phyloP scores from a whole-genome alignment of 2,888 invertebrate species.

The Baronia brevicornis region DNA sequence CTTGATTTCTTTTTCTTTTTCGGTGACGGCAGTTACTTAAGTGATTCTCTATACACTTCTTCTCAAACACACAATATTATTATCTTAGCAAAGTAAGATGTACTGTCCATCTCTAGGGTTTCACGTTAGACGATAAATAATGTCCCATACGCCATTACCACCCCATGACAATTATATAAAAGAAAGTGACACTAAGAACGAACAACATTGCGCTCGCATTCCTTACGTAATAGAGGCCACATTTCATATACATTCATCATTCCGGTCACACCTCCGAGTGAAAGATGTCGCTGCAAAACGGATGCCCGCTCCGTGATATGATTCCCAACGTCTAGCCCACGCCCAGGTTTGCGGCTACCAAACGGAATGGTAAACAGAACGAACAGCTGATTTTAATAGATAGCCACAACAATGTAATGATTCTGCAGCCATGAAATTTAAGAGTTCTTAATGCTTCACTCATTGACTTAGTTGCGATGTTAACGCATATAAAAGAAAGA shows the following conservation, averaged over 20 bases:
- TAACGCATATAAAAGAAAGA: too few species aligned
- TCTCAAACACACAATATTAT: too few species aligned
- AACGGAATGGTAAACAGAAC: slow-evolving; percentile 14
- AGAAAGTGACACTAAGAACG: slow-evolving; percentile 50
- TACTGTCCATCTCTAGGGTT: too few species aligned
- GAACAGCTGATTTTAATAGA: slow-evolving; percentile 7
- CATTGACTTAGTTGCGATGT: too few species aligned
- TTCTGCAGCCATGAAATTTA: slow-evolving; percentile 1
- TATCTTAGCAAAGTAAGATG: too few species aligned
- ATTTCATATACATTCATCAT: slow-evolving; percentile 54
- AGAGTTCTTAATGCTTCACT: too few species aligned
- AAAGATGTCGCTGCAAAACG: slow-evolving; percentile 67
- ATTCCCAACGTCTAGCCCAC: slow-evolving; percentile 18
- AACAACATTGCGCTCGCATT: slow-evolving; percentile 44
- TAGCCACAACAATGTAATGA: slow-evolving; percentile 7
- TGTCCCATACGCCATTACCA: too few species aligned
- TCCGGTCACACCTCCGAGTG: slow-evolving; percentile 51
- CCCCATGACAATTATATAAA: slow-evolving; percentile 34
- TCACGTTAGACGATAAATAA: too few species aligned
- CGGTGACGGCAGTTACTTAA: too few species aligned
- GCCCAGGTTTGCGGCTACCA: slow-evolving; percentile 8
- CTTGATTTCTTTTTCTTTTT: too few species aligned
- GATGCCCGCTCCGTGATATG: slow-evolving; percentile 45
- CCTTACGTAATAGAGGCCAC: slow-evolving; percentile 59
- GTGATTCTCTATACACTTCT: too few species aligned